Base-by-base conservation (phyloP, 2,888 invertebrate genomes). In the Dioctria rufipes region DNA sequence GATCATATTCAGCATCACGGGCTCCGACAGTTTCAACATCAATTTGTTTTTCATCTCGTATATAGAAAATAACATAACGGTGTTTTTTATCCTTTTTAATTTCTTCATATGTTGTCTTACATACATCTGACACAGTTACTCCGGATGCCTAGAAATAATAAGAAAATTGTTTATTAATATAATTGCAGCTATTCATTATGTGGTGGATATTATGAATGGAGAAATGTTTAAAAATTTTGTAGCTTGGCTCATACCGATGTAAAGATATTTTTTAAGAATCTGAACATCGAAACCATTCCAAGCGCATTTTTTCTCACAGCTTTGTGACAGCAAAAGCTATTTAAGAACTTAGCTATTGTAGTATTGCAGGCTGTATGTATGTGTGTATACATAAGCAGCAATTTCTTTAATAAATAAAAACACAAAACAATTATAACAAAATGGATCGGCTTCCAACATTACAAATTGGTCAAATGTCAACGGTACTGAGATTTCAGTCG, bases 31-130 rank as follows among this genome's bases (percentile, higher is more conserved):
- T 94, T 91, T 98, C 97, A 80, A 98, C 97, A 89, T 96, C 96
- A 88, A 98, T 98, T 91, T 96, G 96, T 91, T 95, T 96, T 89
- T 98, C 98, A 89, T 98, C 97, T 86, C 96, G 94, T 90, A 98
- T 96, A 91, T 94, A 96, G 91, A 96, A 98, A 88, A 98, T 96
- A 85, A 98, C 97, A 90, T 98, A 98, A 89, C 98, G 95, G 91
- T 97, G 96, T 88, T 97, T 97, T 92, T 98, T 98, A 89, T 97
- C 96, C 91, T 98, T 97, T 91, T 98, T 98, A 86, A 98, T 97
- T 92, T 97, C 97, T 90, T 98, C 97, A 90, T 97, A 98, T 86
- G 95, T 96, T 84, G 95, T 95, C 92, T 98, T 96, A 91, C 98
- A 98, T 85, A 94, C 93, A 91, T 97, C 97, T 86, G 97, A 95